Evolutionary conservation across 2,113 vertebrate species (phyloP).

Genomic region (zebrafish (Danio rerio)): DNA sequence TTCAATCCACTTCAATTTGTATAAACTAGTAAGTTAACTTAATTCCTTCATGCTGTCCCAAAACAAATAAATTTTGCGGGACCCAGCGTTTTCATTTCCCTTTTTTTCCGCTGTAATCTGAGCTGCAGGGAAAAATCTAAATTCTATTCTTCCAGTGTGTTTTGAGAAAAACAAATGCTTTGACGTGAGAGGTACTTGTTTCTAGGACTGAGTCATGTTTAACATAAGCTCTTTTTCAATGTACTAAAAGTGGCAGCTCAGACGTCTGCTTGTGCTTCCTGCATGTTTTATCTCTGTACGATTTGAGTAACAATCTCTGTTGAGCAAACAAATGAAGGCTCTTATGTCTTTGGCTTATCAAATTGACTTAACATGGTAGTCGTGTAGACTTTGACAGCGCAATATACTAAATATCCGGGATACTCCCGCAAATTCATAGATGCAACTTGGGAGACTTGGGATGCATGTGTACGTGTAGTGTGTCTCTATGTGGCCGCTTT

Average conservation of each 20-base stretch:
- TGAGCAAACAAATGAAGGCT: constrained; percentile 10
- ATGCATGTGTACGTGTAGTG: too few species aligned
- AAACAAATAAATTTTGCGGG: too few species aligned
- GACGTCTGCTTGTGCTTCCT: background rate
- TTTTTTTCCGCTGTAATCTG: too few species aligned
- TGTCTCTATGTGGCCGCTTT: too few species aligned
- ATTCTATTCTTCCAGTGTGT: background rate
- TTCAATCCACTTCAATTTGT: too few species aligned
- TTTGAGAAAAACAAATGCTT: background rate
- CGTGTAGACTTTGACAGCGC: background rate
- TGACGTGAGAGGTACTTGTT: background rate
- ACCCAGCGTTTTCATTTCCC: too few species aligned
- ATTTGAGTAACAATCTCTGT: constrained; percentile 8
- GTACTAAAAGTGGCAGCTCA: background rate
- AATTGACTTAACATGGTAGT: background rate
- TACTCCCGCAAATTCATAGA: too few species aligned
- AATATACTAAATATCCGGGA: background rate
- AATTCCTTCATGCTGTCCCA: too few species aligned
- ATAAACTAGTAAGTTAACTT: too few species aligned
- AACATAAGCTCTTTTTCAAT: background rate
- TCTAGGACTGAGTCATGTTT: background rate
- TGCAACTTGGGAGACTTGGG: too few species aligned
- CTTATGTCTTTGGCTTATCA: background rate
- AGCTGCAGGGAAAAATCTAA: too few species aligned
- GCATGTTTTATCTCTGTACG: background rate